These are phyloP conservation scores for Palloptera scutellata DNA, from an alignment of 2,888 invertebrate genomes.

Conservation along the genomic window DNA sequence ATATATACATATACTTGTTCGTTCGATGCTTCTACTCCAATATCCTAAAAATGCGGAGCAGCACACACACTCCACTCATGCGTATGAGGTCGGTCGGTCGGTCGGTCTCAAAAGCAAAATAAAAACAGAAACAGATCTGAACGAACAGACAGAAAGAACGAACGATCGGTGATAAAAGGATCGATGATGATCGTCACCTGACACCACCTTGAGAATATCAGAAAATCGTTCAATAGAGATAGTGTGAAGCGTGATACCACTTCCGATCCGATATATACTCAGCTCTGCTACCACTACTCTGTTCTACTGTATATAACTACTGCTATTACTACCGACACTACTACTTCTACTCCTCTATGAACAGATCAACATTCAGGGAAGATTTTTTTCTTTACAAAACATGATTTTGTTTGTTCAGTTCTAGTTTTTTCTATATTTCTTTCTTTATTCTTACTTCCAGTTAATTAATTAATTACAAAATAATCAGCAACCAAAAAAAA, in stretches of 20 bases:
- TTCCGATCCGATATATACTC: constrained; percentile 9
- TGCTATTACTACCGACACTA: constrained; percentile 24
- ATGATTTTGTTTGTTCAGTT: constrained; percentile 39
- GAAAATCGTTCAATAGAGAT: background rate
- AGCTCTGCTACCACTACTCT: constrained; percentile 30
- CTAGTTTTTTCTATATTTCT: constrained; percentile 49
- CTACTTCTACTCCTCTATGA: constrained; percentile 30
- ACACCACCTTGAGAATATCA: background rate
- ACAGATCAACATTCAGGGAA: constrained; percentile 49
- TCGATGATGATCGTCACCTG: background rate
- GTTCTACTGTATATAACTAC: constrained; percentile 19
- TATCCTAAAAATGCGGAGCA: too few species aligned
- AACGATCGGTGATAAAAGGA: background rate
- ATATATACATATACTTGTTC: too few species aligned
- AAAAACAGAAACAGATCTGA: constrained; percentile 8
- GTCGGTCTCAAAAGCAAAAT: background rate
- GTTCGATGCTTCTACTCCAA: too few species aligned
- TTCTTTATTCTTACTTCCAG: constrained; percentile 40
- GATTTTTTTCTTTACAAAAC: constrained; percentile 34
- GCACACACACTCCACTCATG: background rate
- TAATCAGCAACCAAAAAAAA: constrained; percentile 34
- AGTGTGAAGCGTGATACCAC: background rate
- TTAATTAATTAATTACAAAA: constrained; percentile 30
- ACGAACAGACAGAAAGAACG: background rate
- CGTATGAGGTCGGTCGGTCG: constrained; percentile 1